Percentiles rank a stretch among this genome's conserved stretches.
Evolutionary conservation across 2,797 vertebrate species (phyloP).

Genomic region (Amphiprion clarkii): DNA sequence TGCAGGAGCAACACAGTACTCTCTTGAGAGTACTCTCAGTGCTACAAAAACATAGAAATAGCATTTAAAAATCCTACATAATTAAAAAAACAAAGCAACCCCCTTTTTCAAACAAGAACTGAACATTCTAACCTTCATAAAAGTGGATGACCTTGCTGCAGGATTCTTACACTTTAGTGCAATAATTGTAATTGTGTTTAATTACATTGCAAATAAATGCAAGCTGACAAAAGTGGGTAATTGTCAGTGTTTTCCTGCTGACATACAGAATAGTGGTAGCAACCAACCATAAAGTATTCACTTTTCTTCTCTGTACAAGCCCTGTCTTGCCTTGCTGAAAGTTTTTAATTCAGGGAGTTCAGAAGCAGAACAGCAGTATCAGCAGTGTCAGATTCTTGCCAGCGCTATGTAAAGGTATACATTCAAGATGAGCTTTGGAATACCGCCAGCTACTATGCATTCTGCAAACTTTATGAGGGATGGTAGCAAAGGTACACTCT

Average conservation of each 20-base stretch:
- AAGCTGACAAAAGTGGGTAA: background rate
- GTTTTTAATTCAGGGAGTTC: conserved; percentile 25
- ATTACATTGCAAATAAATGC: background rate
- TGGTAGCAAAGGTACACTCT: conserved; percentile 11
- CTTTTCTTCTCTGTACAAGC: background rate
- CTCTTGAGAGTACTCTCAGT: background rate
- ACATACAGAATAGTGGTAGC: background rate
- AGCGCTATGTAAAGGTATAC: conserved; percentile 71
- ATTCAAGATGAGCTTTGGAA: conserved; percentile 56
- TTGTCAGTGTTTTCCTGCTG: background rate
- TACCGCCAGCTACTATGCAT: conserved; percentile 41
- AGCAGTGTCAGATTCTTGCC: conserved; percentile 51
- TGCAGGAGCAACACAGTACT: background rate
- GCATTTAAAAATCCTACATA: background rate
- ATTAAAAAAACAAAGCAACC: too few relatives aligned
- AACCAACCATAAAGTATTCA: conserved; percentile 4
- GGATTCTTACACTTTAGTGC: background rate
- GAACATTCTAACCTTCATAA: background rate
- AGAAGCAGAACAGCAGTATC: conserved; percentile 31
- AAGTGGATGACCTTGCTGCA: background rate
- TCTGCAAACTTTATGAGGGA: conserved; percentile 32
- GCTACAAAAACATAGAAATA: background rate
- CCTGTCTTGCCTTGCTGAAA: conserved; percentile 6
- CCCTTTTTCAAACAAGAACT: background rate
- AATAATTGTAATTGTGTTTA: too few relatives aligned